phyloP scores from a whole-genome alignment of 2,113 vertebrate genomes.

The Phalacrocorax brasilianus region DNA sequence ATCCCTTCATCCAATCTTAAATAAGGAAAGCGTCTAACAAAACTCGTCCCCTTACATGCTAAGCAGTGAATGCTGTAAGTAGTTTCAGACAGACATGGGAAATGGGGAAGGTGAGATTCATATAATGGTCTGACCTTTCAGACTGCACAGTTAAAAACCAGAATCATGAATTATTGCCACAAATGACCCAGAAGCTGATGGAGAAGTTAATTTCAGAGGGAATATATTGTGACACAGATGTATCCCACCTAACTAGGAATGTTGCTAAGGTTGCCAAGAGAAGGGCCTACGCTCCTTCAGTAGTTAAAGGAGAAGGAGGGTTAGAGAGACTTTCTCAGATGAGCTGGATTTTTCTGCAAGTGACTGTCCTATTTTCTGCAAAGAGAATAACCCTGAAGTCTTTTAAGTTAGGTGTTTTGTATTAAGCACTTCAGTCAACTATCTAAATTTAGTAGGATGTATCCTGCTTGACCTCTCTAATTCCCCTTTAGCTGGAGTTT shows the following conservation, averaged over 20 bases:
- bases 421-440: background rate
- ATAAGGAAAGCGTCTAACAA: background rate
- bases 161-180: background rate
- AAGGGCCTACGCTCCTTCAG: background rate
- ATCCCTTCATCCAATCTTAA: background rate
- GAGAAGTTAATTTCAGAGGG: background rate
- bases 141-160: background rate
- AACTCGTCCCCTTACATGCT: background rate
- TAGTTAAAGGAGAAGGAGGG: background rate
- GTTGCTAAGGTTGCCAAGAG: background rate
- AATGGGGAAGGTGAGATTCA: background rate
- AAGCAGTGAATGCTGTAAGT: rapidly evolving
- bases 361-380: background rate
- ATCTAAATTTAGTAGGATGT: background rate
- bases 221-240: background rate
- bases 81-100: background rate
- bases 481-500: background rate
- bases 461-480: background rate
- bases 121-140: background rate
- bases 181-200: background rate
- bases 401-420: background rate
- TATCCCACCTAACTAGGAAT: background rate
- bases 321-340: background rate
- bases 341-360: background rate
- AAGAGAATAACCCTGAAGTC: background rate